Evolutionary conservation across 2,888 invertebrate genomes (phyloP), one percentile per base, ranked within the genome.

Genomic region (Patella ulyssiponensis): DNA sequence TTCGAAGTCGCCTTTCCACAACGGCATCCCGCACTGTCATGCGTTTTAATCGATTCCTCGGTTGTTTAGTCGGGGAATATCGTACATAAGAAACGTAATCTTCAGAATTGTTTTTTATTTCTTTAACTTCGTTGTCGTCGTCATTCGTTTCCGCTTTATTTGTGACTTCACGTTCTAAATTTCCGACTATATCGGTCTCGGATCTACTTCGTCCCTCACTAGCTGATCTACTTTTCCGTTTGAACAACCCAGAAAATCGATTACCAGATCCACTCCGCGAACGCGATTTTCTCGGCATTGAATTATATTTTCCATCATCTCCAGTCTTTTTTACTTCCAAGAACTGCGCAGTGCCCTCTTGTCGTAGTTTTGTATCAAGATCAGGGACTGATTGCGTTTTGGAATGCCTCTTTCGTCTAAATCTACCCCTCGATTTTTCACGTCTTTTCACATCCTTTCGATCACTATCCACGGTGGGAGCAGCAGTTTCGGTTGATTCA

Each of bases 21-120:
- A 83, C 77, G 7, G 86, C 87, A 71, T 87, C 87, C 3, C 84
- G 80, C 15, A 87, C 86, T 0, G 86, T 87, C 87, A 87, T 86
- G 56, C 86, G 74, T 71, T 80, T 71, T 33, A 86, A 77, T 15
- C 86, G 83, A 70, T 81, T 83, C 9, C 87, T 81, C 5, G 87
- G 87, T 64, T 86, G 81, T 3, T 76, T 80, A 27, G 84, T 77
- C 3, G 83, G 78, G 54, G 83, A 79, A 70, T 77, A 83, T 12
- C 71, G 75, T 17, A 76, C 77, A 33, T 79, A 74, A 0, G 77
- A 73, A 3, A 78, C 76, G 20, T 75, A 69, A 64, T 70, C 33
- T 14, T 73, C 77, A 74, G 70, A 69, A 58, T 9, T 72, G 64
- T 51, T 76, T 75, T 23, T 74, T 14, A 23, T 78, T 75, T 27